Conservation (phyloP, 2,888 invertebrate genomes). For the Aproaerema taeniolella region DNA sequence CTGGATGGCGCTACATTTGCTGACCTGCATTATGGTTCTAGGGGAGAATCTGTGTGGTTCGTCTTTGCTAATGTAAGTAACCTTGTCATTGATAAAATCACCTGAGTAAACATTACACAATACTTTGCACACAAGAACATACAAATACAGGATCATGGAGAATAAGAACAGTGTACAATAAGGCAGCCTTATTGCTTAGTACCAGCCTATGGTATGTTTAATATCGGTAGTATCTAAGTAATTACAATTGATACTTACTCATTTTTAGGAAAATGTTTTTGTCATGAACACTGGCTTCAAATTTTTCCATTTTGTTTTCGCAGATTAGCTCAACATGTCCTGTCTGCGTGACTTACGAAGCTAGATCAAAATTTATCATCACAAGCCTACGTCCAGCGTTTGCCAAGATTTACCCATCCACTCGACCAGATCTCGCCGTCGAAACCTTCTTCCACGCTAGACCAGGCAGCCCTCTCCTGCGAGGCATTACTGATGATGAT, state of each 20-base stretch:
- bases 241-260: too few species aligned
- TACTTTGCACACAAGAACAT: too few species aligned
- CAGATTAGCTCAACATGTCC: constrained; percentile 79
- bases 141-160: too few species aligned
- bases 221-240: too few species aligned
- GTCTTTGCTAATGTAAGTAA: constrained; percentile 79
- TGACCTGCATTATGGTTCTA: constrained; percentile 78
- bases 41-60: constrained; percentile 80
- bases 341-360: constrained; percentile 79
- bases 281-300: too few species aligned
- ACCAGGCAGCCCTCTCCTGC: constrained; percentile 76
- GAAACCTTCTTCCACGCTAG: constrained; percentile 81
- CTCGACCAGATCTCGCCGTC: constrained; percentile 79
- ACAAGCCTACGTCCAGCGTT: constrained; percentile 80
- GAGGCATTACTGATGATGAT: constrained; percentile 80
- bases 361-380: constrained; percentile 77
- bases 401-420: constrained; percentile 79
- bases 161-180: too few species aligned
- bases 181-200: too few species aligned
- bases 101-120: background rate
- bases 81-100: too few species aligned
- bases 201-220: too few species aligned
- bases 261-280: too few species aligned
- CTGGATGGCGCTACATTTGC: constrained; percentile 75
- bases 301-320: too few species aligned